Evolutionary conservation across 64 coral and sea anemone genomes (phyloP), one percentile per base, ranked within the genome.

Genomic region (Montipora capricornis): DNA sequence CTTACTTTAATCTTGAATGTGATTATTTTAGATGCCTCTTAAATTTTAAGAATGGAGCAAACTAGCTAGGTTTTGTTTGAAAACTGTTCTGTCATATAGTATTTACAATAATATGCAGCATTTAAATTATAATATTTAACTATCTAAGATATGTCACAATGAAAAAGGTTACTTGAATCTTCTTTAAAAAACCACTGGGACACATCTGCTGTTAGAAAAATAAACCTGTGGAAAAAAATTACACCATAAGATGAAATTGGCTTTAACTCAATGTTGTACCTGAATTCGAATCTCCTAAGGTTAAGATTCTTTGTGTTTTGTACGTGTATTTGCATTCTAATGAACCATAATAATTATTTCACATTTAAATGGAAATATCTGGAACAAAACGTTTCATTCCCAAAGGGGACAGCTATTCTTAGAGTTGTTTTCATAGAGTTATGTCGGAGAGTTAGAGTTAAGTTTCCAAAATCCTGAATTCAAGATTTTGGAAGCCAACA

Each of bases 101-200:
- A 57, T 86, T 10, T 86, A 86, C 82, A 86, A 71, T 20, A 71
- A 20, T 15, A 20, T 66, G 82, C 45, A 49, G 48, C 3, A 13
- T n/a, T 84, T 15, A 20, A 67, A 84, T 57, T 57, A 57, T 37
- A 83, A 7, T 64, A 64, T 19, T 8, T 84, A 69, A 49, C 15
- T 84, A 49, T 84, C 62, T 84, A 84, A 57, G 53, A 57, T 11
- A 71, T 73, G 62, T 20, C 64, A 86, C 47, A 47, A 50, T 73
- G 64, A 86, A 86, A 86, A 86, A 71, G 82, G 52, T 78, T 78
- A 19, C 19, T 78, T 13, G 68, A 48, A 47, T 85, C 6, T 86
- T 19, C 71, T 19, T 14, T 84, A 84, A 46, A 86, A 86, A 86
- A 71, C 15, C 71, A 64, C 4, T 62, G 4, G 46, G 24, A 48